Base-by-base conservation (phyloP, 2,113 vertebrate species). In the Phyllopteryx taeniolatus region DNA sequence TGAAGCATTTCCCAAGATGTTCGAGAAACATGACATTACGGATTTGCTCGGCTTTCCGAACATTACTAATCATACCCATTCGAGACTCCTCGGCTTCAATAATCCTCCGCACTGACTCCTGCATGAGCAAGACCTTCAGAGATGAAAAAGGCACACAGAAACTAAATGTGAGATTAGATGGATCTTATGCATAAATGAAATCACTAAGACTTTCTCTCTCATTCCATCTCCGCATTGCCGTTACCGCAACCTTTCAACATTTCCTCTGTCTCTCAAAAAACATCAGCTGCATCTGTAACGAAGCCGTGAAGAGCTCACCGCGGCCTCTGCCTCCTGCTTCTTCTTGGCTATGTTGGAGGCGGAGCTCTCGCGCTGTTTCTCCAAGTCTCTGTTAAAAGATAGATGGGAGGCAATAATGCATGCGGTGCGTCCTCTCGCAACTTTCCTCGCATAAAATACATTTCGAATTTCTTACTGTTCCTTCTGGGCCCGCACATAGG, bases 81-180 rank as follows among this genome's bases (percentile, higher is more conserved):
- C 85, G 94, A 43, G 96, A 95, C 83, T 99, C 98, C 79, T 99
- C 98, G 0, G 95, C 92, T 88, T 99, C 98, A 53, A 98, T 96
- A 67, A 99, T 99, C 79, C 98, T 93, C 69, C 96, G 95, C 75
- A 99, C 96, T 51, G 96, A 98, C 79, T 99, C 98, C 71, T 99
- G 97, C 98, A 99, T 99, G 85, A 99, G 86, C 82, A 96, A 92
- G 46, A 99, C 94, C 98, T 99, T 86, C 35, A 70, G 54, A 79
- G 62, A 84, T 56, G 73, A 77, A 53, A 71, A 75, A 60, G 35
- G 0, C 39, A 61, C 15, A 76, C 49, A 19, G 42, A 22, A 22
- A 64, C 42, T 39, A 59, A 13, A n/a, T 75, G 13, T 61, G 15
- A 69, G 61, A 60, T 73, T 15, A 5, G 54, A 53, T 74, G 56